These are phyloP conservation scores for Aepyceros melampus DNA, from an alignment of 2,113 vertebrate genomes.

Conservation along the genomic window DNA sequence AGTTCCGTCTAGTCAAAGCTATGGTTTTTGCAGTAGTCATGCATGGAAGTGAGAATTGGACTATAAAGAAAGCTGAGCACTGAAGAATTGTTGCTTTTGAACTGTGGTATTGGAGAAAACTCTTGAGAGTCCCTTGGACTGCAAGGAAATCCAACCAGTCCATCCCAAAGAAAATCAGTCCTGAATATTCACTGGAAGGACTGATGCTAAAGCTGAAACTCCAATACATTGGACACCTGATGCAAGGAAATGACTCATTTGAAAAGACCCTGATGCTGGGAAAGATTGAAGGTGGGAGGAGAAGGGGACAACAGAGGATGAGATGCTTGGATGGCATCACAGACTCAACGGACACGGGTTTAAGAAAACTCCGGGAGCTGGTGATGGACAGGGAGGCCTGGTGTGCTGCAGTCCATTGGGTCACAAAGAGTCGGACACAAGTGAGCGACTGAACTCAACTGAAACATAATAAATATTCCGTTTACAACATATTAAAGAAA, in stretches of 20 bases:
- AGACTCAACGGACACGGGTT: neutral
- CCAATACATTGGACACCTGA: neutral
- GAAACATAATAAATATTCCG: neutral
- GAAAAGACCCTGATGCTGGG: neutral
- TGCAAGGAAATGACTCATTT: neutral
- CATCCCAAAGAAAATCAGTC: neutral
- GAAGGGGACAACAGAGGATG: neutral
- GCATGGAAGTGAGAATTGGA: neutral
- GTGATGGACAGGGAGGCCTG: neutral
- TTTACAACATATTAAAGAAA: conserved; percentile 11
- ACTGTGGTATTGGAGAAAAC: neutral
- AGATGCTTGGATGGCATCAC: neutral
- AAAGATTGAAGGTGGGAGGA: neutral
- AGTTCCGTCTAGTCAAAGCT: neutral
- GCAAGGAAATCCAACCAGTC: neutral
- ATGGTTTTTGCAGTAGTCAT: neutral
- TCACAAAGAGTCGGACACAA: neutral
- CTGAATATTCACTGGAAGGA: neutral
- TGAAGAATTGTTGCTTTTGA: neutral
- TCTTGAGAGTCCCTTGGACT: neutral
- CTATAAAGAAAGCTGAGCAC: neutral
- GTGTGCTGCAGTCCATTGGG: neutral
- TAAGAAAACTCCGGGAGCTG: neutral
- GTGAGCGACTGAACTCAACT: neutral
- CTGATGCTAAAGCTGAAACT: neutral